Conservation (phyloP, 2,797 vertebrate species). For the Danio jaintianensis region DNA sequence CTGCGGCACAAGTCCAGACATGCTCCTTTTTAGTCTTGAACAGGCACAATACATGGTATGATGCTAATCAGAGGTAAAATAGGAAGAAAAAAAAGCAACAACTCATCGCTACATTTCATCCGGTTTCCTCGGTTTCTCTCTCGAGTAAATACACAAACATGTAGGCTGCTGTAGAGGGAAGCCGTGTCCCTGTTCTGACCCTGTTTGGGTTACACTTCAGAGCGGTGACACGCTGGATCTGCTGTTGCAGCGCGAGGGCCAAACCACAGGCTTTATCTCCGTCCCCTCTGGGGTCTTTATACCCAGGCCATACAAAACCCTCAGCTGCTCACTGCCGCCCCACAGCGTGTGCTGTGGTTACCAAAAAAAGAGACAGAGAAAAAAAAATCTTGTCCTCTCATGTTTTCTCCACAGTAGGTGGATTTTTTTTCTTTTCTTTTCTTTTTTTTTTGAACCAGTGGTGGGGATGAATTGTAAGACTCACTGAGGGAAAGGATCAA, state of each 20-base stretch:
- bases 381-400: conserved; percentile 56
- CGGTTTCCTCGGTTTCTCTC: conserved; percentile 49
- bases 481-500: conserved; percentile 14
- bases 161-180: conserved; percentile 30
- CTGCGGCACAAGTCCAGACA: conserved; percentile 69
- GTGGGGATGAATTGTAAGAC: conserved; percentile 25
- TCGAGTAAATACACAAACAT: conserved; percentile 20
- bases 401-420: conserved; percentile 44
- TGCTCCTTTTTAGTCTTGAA: conserved; percentile 56
- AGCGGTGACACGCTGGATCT: conserved; percentile 31
- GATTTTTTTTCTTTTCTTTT: conserved; percentile 17
- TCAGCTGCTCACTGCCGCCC: conserved; percentile 51
- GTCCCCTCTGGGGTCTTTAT: conserved; percentile 48
- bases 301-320: conserved; percentile 46
- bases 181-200: conserved; percentile 31
- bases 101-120: conserved; percentile 6
- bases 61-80: conserved; percentile 65
- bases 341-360: conserved; percentile 61
- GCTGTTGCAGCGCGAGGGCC: conserved; percentile 17
- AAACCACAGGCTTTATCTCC: conserved; percentile 54
- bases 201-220: conserved; percentile 48
- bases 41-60: conserved; percentile 65
- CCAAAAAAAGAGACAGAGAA: conserved; percentile 6
- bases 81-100: conserved; percentile 7
- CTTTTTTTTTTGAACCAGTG: too few species aligned